phyloP scores from a whole-genome alignment of 2,888 invertebrate species.

The Dryococelus australis region DNA sequence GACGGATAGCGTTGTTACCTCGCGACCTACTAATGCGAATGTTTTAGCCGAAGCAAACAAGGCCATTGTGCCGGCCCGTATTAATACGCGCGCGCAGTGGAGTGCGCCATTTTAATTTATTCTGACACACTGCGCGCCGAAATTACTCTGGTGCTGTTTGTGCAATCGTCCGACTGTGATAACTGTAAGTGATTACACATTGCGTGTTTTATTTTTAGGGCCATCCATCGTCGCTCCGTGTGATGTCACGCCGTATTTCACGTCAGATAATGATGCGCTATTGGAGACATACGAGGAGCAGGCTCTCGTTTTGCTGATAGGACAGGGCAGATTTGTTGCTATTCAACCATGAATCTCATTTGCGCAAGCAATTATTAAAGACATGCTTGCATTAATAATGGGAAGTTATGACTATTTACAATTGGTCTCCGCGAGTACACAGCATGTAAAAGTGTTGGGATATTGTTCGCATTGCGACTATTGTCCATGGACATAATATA shows the following conservation, averaged over 20 bases:
- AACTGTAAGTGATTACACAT: background rate
- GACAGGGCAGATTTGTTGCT: background rate
- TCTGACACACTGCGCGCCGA: background rate
- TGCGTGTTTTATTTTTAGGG: background rate
- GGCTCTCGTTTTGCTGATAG: background rate
- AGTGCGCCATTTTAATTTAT: constrained; percentile 3
- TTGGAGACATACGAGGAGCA: background rate
- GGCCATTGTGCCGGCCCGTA: background rate
- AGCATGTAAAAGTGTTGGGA: too few relatives aligned
- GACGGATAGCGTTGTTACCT: background rate
- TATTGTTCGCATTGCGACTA: too few relatives aligned
- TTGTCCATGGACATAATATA: too few relatives aligned
- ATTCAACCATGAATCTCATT: background rate
- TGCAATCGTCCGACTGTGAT: background rate
- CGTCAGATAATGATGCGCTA: constrained; percentile 6
- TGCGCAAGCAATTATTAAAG: background rate
- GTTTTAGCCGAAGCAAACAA: background rate
- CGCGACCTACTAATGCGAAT: background rate
- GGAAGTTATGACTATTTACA: too few relatives aligned
- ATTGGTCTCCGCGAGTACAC: too few relatives aligned
- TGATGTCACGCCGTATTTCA: background rate
- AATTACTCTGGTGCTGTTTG: background rate
- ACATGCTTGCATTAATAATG: too few relatives aligned
- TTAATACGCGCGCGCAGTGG: background rate
- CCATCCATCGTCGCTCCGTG: background rate